Evolutionary conservation across 2,113 vertebrate species (phyloP), one percentile per base, ranked within the genome.

Genomic region (Carassius carassius): DNA sequence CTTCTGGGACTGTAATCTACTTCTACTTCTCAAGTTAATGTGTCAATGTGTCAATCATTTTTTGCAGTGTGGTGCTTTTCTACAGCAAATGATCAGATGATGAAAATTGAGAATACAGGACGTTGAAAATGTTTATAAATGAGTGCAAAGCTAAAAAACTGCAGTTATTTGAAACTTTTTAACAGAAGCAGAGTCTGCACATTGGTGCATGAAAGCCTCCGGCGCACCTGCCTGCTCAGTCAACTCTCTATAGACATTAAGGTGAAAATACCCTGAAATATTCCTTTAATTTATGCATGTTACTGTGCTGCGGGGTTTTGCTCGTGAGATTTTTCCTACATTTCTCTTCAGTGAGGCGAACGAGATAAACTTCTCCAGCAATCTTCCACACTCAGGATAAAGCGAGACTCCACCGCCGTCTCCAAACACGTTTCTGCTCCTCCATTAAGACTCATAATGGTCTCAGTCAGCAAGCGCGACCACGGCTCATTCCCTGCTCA

Each of bases 401-500:
- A 67, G 56, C 14, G 60, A 5, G 70, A 62, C 35, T 84, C 32
- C 56, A 49, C 47, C 74, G 67, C 63, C 74, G 37, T 78, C 76
- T 62, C 47, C 84, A 80, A 72, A 85, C 58, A 37, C 35, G 17
- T 78, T 29, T 75, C 83, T 74, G 85, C 41, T 35, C 78, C 65
- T 81, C 72, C 83, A 67, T 87, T 86, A 88, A 88, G 63, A 51
- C 79, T 65, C 58, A 88, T 86, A 81, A 84, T 75, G 67, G 83
- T 77, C 77, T 86, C 75, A 79, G 37, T 85, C 80, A 79, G 82
- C 13, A 69, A 87, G 81, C 19, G 21, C 60, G 29, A 54, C 82
- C 84, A 23, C 63, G 77, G 85, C 62, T 72, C 63, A 56, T 85
- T 89, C 89, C 85, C 86, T 78, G 86, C 83, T 84, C 85, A 88